Base-by-base conservation (phyloP, 2,113 vertebrate species). In the Turnix velox region DNA sequence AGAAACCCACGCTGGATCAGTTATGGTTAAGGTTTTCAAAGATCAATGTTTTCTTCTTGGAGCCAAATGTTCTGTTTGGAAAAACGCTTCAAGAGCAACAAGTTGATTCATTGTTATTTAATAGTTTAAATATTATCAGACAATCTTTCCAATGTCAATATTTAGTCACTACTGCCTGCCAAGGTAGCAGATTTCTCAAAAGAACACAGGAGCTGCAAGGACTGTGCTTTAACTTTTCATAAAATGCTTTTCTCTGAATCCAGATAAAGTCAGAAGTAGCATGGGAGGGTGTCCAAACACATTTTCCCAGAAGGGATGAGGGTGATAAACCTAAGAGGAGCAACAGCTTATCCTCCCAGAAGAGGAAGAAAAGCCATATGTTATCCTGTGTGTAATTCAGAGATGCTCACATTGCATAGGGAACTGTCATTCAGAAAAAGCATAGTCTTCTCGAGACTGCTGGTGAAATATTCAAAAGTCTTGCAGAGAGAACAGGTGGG, bases 1-100 rank as follows among this genome's bases (percentile, higher is more conserved):
- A 1, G 69, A 68, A 73, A 24, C 33, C 25, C 22, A 16, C 0
- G 0, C 23, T 35, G 14, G 19, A 9, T 14, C 4, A 0, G 0
- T 43, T 30, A 5, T 0, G 12, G 12, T 20, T 58, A 80, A 14
- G 40, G 24, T 27, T 61, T 39, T 28, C 27, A 52, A 42, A 91
- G 49, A 77, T 12, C 43, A 43, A 4, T 10, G 16, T 31, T 5
- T 72, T 49, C 54, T 61, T 24, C 54, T 40, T 35, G 61, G 12
- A 68, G 49, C 16, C 10, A 42, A 74, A 48, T 27, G 17, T 28
- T 61, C 14, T 58, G 23, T 76, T 65, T 61, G 27, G 49, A 18
- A 66, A 66, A 66, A 75, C 35, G 27, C 17, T 18, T 28, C 2
- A 4, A 20, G 43, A 83, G 19, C n/a, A 23, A 35, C 37, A 51